Evolutionary conservation across 2,113 vertebrate species (phyloP).

Genomic region (Microcebus lehilahytsara): DNA sequence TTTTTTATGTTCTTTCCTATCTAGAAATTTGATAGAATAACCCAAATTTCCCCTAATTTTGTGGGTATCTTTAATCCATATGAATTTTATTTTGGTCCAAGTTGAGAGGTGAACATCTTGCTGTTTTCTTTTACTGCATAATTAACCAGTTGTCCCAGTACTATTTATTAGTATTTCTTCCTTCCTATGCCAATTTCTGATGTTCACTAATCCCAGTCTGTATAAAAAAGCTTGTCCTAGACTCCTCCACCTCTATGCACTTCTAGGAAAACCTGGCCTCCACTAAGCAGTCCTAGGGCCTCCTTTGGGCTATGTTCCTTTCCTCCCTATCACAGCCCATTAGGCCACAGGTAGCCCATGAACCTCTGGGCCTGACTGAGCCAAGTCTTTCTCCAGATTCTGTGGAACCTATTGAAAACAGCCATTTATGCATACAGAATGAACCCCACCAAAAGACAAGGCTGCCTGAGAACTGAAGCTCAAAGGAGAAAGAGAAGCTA

Average conservation of each 20-base stretch:
- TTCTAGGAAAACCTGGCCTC: neutral
- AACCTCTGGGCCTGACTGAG: neutral
- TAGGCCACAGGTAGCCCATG: neutral
- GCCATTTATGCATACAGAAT: neutral
- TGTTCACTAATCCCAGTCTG: no score
- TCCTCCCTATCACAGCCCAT: neutral
- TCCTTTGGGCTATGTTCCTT: rapidly evolving
- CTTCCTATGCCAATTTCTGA: neutral
- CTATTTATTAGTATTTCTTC: neutral
- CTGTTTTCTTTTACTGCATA: neutral
- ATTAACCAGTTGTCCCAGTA: neutral
- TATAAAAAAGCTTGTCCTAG: neutral
- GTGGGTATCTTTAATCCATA: neutral
- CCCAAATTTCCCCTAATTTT: neutral
- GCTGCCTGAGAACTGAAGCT: neutral
- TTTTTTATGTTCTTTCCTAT: neutral
- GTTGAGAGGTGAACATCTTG: neutral
- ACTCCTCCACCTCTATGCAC: neutral
- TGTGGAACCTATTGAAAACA: neutral
- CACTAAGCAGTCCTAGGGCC: neutral
- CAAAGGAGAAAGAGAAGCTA: neutral
- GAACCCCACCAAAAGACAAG: neutral
- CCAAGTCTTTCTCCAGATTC: neutral
- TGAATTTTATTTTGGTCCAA: neutral
- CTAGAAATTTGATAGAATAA: neutral